phyloP scores from a whole-genome alignment of 2,113 vertebrate species.

The Azemiops feae region DNA sequence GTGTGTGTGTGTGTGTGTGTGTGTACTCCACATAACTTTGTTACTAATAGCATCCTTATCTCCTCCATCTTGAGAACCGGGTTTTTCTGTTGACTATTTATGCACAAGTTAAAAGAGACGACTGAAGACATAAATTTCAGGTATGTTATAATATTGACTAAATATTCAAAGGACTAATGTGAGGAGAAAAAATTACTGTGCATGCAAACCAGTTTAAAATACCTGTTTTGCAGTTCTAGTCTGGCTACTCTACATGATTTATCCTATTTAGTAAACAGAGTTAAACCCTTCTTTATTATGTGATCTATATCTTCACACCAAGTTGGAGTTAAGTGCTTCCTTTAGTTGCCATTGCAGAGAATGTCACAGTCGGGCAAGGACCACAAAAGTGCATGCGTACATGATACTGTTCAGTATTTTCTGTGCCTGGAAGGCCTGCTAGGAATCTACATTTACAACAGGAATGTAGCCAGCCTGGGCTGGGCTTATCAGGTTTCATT shows the following conservation, averaged over 20 bases:
- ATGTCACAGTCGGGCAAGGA: not conserved
- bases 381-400: not conserved
- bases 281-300: conserved; percentile 38
- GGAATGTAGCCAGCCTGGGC: not conserved
- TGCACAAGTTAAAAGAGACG: conserved; percentile 56
- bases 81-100: conserved; percentile 62
- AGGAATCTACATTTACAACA: not conserved
- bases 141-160: conserved; percentile 45
- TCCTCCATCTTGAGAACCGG: conserved; percentile 46
- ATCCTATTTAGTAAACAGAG: conserved; percentile 64
- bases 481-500: not conserved
- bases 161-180: conserved; percentile 56
- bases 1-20: too few relatives aligned
- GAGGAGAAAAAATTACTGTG: conserved; percentile 24
- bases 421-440: not conserved
- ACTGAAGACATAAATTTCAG: conserved; percentile 55
- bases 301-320: conserved; percentile 45
- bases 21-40: not conserved
- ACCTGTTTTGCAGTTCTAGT: conserved; percentile 48
- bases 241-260: conserved; percentile 44
- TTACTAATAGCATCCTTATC: conserved; percentile 56
- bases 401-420: not conserved
- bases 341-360: conserved; percentile 36
- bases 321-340: conserved; percentile 38
- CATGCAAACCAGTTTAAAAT: conserved; percentile 56